Conservation (phyloP, 2,797 vertebrate genomes). For the Uromys caudimaculatus region DNA sequence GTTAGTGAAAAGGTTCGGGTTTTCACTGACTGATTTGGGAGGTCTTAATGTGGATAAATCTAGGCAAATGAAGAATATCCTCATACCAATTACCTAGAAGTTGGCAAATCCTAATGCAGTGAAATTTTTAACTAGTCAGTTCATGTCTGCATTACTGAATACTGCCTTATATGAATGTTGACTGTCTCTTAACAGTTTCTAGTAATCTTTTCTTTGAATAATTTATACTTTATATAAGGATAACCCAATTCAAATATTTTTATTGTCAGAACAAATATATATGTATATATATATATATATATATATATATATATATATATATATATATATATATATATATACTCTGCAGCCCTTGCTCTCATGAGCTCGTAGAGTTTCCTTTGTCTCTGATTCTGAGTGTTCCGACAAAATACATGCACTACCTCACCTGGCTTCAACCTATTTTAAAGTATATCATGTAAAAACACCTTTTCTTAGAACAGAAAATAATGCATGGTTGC, state of each 20-base stretch:
- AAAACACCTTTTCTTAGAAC: neutral
- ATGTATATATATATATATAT: too few species aligned
- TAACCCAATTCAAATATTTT: neutral
- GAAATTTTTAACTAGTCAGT: neutral
- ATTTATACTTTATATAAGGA: neutral
- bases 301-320: too few species aligned
- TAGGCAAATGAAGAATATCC: neutral
- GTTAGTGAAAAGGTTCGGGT: too few species aligned
- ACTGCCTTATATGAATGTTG: neutral
- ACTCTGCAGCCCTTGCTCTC: neutral
- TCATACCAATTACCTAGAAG: too few species aligned
- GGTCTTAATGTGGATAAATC: neutral
- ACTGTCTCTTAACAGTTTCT: neutral
- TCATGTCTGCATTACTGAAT: neutral
- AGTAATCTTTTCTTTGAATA: neutral
- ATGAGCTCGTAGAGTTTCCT: neutral
- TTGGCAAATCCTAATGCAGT: neutral
- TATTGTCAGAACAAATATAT: neutral
- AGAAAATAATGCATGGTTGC: neutral
- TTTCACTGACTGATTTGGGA: neutral
- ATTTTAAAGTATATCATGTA: neutral
- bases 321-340: too few species aligned
- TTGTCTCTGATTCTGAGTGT: neutral
- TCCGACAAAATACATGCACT: neutral
- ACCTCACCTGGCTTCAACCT: neutral